Conservation (phyloP, 1,140 invertebrate genomes). For the Linepithema humile region DNA sequence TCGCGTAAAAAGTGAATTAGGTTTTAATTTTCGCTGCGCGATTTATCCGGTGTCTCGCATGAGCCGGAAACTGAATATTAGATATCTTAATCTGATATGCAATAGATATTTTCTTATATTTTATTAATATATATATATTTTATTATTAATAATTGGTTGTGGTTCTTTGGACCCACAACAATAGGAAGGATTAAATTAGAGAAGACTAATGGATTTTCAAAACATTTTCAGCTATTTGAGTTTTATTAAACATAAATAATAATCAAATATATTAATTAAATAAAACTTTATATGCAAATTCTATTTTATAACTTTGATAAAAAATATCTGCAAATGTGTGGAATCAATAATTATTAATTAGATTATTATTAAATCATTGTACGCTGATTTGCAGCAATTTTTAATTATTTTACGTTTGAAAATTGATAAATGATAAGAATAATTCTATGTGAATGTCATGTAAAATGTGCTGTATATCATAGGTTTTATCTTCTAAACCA, state of each 20-base stretch:
- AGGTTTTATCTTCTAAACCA: constrained; percentile 84
- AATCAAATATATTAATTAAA: background rate
- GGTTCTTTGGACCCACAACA: no score
- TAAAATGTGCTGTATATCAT: constrained; percentile 15
- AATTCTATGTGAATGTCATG: background rate
- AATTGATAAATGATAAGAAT: background rate
- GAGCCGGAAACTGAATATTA: no score
- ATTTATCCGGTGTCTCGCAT: no score
- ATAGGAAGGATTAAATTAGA: background rate
- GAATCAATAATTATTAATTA: background rate
- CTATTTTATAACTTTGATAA: no score
- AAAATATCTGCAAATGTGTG: no score
- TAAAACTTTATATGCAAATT: background rate
- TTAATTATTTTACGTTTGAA: background rate
- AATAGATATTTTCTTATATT: no score
- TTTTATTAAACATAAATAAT: background rate
- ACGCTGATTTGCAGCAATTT: background rate
- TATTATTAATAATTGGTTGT: no score
- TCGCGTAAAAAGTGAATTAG: no score
- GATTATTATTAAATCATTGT: background rate
- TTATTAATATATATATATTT: no score
- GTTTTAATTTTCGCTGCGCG: no score
- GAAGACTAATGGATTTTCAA: background rate
- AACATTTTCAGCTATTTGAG: background rate
- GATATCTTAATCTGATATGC: no score